Evolutionary conservation across 2,797 vertebrate species (phyloP).

Genomic region (Yasuhikotakia modesta): DNA sequence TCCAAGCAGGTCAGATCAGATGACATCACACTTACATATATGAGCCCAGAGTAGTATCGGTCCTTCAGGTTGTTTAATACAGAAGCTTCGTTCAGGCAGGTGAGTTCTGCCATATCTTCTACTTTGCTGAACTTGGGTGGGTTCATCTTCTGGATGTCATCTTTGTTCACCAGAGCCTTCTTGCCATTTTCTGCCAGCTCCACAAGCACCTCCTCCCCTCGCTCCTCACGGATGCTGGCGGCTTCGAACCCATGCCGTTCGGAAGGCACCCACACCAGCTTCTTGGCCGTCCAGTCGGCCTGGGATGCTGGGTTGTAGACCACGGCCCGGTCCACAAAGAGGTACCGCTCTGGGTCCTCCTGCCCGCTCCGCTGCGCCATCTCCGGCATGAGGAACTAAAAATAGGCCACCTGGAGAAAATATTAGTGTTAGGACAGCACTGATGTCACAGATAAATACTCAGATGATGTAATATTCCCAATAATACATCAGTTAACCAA

Average conservation of each 20-base stretch:
- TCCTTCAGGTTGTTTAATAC: slow-evolving; percentile 97
- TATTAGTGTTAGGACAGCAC: no score
- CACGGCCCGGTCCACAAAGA: slow-evolving; percentile 97
- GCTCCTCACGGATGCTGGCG: slow-evolving; percentile 91
- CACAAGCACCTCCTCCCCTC: slow-evolving; percentile 91
- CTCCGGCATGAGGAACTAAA: slow-evolving; percentile 72
- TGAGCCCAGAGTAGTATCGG: slow-evolving; percentile 97
- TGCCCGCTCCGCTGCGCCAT: slow-evolving; percentile 93
- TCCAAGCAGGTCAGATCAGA: neutral
- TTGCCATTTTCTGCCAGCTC: slow-evolving; percentile 97
- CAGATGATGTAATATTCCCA: no score
- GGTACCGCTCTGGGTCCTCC: slow-evolving; percentile 97
- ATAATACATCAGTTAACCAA: no score
- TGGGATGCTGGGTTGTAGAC: slow-evolving; percentile 97
- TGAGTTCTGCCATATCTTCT: no score
- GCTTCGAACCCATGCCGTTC: slow-evolving; percentile 96
- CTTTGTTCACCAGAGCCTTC: slow-evolving; percentile 90
- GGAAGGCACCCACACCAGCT: slow-evolving; percentile 96
- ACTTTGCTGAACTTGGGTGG: no score
- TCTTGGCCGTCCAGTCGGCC: slow-evolving; percentile 98
- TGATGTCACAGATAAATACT: no score
- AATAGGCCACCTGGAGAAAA: slow-evolving; percentile 64
- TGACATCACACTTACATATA: slow-evolving; percentile 86
- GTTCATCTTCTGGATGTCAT: no score
- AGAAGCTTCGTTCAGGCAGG: slow-evolving; percentile 93